phyloP scores from a whole-genome alignment of 2,888 invertebrate genomes.

The Nowickia ferox region DNA sequence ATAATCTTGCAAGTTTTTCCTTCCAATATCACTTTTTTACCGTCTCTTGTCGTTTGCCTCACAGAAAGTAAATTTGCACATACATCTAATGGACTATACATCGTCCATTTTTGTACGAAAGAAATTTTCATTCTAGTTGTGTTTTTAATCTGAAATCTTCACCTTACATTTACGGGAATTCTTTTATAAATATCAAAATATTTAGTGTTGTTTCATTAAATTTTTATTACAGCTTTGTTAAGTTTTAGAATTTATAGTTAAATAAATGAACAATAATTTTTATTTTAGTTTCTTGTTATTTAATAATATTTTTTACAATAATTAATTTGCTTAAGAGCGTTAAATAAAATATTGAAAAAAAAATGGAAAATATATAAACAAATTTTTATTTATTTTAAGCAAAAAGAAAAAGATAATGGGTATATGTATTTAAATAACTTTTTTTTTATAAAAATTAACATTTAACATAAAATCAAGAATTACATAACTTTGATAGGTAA shows the following conservation, averaged over 20 bases:
- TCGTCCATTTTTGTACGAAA: too few relatives aligned
- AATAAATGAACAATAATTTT: slow-evolving; percentile 50
- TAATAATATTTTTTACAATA: slow-evolving; percentile 53
- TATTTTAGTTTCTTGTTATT: slow-evolving; percentile 25
- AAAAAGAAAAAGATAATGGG: slow-evolving; percentile 29
- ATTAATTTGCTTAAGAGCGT: slow-evolving; percentile 21
- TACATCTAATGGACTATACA: too few relatives aligned
- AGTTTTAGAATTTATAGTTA: slow-evolving; percentile 40
- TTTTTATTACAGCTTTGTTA: slow-evolving; percentile 42
- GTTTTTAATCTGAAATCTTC: not conserved
- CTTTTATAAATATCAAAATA: slow-evolving; percentile 6
- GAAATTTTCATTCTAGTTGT: too few relatives aligned
- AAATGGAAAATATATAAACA: slow-evolving; percentile 49
- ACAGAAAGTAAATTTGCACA: too few relatives aligned
- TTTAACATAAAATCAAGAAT: slow-evolving; percentile 60
- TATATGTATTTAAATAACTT: not conserved
- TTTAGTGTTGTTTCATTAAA: slow-evolving; percentile 20
- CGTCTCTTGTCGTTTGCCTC: too few relatives aligned
- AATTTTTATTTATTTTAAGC: slow-evolving; percentile 34
- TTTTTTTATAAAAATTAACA: slow-evolving; percentile 46
- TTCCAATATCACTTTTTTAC: too few relatives aligned
- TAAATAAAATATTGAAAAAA: slow-evolving; percentile 52
- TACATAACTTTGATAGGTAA: slow-evolving; percentile 1
- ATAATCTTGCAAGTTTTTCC: too few relatives aligned
- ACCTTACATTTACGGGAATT: not conserved